phyloP scores from a whole-genome alignment of 2,888 invertebrate species.

The Anoplius nigerrimus region DNA sequence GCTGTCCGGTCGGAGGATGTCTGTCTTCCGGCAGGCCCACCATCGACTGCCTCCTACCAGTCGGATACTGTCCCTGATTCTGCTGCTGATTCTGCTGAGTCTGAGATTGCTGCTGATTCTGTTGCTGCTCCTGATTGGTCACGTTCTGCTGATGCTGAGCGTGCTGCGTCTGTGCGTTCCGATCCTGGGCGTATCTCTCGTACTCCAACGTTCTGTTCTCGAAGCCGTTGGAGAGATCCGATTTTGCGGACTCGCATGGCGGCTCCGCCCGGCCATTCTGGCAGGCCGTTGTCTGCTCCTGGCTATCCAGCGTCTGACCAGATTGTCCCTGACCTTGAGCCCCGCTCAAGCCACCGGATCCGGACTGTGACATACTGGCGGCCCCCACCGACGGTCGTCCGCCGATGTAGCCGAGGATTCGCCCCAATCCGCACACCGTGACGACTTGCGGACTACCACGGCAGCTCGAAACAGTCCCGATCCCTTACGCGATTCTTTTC shows the following conservation, averaged over 20 bases:
- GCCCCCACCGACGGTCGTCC: slow-evolving; percentile 73
- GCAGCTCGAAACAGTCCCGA: slow-evolving; percentile 31
- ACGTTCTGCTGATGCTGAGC: slow-evolving; percentile 32
- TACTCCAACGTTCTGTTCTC: slow-evolving; percentile 66
- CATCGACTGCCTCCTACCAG: slow-evolving; percentile 57
- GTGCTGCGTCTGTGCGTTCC: slow-evolving; percentile 41
- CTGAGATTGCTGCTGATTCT: slow-evolving; percentile 13
- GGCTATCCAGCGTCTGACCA: slow-evolving; percentile 57
- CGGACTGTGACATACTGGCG: slow-evolving; percentile 71
- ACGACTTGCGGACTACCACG: slow-evolving; percentile 60
- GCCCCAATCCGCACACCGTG: slow-evolving; percentile 73
- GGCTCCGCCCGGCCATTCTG: slow-evolving; percentile 64
- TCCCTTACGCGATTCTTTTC: slow-evolving; percentile 19
- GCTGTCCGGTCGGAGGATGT: slow-evolving; percentile 61
- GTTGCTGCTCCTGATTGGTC: slow-evolving; percentile 25
- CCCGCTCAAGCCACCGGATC: slow-evolving; percentile 61
- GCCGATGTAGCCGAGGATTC: slow-evolving; percentile 74
- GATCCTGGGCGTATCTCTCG: slow-evolving; percentile 58
- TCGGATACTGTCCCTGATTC: slow-evolving; percentile 46
- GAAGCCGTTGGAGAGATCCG: slow-evolving; percentile 68
- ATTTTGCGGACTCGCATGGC: slow-evolving; percentile 48
- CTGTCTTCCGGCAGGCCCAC: slow-evolving; percentile 64
- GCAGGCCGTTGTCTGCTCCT: slow-evolving; percentile 54
- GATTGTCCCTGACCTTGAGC: slow-evolving; percentile 56
- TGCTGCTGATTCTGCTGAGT: slow-evolving; percentile 24